phyloP scores from a whole-genome alignment of 2,113 vertebrate genomes.

The Psittacus erithacus region DNA sequence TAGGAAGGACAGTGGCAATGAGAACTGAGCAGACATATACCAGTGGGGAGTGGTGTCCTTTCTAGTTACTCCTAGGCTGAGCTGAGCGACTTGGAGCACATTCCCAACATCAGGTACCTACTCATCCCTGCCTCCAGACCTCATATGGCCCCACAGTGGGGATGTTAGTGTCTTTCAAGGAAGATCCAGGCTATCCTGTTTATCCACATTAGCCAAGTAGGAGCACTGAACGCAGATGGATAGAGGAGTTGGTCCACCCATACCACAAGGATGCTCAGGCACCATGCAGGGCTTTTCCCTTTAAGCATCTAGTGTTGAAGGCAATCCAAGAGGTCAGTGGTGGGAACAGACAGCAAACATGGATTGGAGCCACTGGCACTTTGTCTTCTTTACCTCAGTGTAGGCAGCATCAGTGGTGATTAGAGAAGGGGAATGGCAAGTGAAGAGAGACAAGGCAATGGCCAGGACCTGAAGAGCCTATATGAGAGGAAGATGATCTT shows the following conservation, averaged over 20 bases:
- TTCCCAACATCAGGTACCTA: neutral
- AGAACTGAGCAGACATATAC: rapidly evolving
- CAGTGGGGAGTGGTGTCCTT: neutral
- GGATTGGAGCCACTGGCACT: neutral
- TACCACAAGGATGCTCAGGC: neutral
- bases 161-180: neutral
- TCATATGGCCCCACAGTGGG: neutral
- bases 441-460: neutral
- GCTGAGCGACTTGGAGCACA: neutral
- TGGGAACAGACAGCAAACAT: neutral
- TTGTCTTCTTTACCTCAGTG: neutral
- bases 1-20: neutral
- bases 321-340: neutral
- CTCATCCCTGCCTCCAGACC: neutral
- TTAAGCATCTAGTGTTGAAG: neutral
- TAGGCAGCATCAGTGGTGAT: neutral
- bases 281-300: neutral
- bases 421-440: neutral
- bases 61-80: neutral
- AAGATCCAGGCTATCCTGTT: neutral
- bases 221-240: neutral
- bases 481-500: neutral
- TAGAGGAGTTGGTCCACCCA: neutral
- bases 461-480: rapidly evolving
- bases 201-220: neutral